Conservation (phyloP, 2,113 vertebrate genomes). For the Tetrao urogallus region DNA sequence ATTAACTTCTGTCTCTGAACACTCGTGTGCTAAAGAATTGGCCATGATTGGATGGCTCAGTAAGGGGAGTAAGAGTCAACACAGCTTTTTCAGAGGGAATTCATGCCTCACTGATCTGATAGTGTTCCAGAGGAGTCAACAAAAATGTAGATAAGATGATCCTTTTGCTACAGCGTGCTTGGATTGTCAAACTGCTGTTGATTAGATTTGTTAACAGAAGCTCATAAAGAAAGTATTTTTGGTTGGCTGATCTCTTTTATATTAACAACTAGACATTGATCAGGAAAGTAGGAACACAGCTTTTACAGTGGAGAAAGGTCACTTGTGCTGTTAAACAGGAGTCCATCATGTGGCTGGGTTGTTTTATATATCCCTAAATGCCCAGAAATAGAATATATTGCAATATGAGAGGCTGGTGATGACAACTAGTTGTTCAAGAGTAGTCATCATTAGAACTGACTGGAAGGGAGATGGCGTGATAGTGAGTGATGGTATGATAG, state of each 20-base stretch:
- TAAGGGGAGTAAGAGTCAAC: not conserved
- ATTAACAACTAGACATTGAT: not conserved
- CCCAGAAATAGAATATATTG: not conserved
- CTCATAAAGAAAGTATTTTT: not conserved
- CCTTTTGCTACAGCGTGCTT: not conserved
- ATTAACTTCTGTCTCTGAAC: not conserved
- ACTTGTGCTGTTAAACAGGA: not conserved
- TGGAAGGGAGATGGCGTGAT: not conserved
- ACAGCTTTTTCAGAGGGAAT: not conserved
- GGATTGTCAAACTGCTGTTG: not conserved
- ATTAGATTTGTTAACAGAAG: not conserved
- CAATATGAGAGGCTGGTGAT: not conserved
- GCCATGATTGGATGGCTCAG: accelerated
- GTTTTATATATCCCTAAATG: not conserved
- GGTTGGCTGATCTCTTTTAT: not conserved
- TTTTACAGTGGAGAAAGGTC: not conserved
- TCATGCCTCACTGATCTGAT: not conserved
- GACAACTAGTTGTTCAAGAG: not conserved
- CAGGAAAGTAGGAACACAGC: not conserved
- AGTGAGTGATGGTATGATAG: not conserved
- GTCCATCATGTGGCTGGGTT: not conserved
- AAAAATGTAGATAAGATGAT: not conserved
- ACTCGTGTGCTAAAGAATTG: not conserved
- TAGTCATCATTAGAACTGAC: not conserved
- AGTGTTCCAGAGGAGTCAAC: not conserved